These are phyloP conservation scores for Gymnothorax javanicus DNA, from an alignment of 2,797 vertebrate genomes.

Conservation along the genomic window DNA sequence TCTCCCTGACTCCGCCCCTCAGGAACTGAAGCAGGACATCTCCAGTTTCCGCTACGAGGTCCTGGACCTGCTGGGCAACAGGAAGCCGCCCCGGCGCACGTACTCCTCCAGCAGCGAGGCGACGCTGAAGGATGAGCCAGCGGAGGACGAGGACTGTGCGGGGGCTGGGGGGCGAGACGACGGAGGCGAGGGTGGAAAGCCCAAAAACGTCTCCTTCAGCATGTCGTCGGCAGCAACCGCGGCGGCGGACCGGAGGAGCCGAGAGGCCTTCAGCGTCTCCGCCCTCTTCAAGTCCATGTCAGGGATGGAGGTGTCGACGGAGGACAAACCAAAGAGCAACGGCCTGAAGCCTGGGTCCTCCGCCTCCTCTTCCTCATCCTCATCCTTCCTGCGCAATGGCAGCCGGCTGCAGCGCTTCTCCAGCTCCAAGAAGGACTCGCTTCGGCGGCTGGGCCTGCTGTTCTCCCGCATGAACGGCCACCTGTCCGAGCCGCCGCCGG, in stretches of 20 bases:
- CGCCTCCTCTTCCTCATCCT: slow-evolving; percentile 32
- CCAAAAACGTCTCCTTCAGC: slow-evolving; percentile 75
- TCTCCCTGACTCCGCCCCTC: slow-evolving; percentile 30
- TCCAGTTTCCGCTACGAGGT: slow-evolving; percentile 89
- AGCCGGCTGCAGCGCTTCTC: slow-evolving; percentile 73
- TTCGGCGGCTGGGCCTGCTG: slow-evolving; percentile 79
- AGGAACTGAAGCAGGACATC: slow-evolving; percentile 89
- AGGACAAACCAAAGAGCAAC: slow-evolving; percentile 76
- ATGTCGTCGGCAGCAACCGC: slow-evolving; percentile 51
- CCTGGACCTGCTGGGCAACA: slow-evolving; percentile 83
- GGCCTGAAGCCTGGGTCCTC: slow-evolving; percentile 70
- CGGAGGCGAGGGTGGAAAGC: slow-evolving; percentile 66
- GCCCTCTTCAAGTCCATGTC: slow-evolving; percentile 82
- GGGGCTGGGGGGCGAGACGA: slow-evolving; percentile 54
- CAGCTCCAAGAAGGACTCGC: slow-evolving; percentile 78
- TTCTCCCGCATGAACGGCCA: slow-evolving; percentile 85
- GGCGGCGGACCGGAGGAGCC: slow-evolving; percentile 68
- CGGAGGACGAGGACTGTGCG: slow-evolving; percentile 64
- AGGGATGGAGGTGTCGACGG: slow-evolving; percentile 60
- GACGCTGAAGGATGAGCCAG: slow-evolving; percentile 76
- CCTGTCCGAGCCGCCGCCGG: slow-evolving; percentile 65
- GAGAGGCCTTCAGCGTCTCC: slow-evolving; percentile 70
- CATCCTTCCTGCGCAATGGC: slow-evolving; percentile 67
- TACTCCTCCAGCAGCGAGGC: slow-evolving; percentile 83
- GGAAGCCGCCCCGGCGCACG: slow-evolving; percentile 81